Base-by-base conservation (phyloP, 2,797 vertebrate genomes). In the Trichosurus vulpecula region DNA sequence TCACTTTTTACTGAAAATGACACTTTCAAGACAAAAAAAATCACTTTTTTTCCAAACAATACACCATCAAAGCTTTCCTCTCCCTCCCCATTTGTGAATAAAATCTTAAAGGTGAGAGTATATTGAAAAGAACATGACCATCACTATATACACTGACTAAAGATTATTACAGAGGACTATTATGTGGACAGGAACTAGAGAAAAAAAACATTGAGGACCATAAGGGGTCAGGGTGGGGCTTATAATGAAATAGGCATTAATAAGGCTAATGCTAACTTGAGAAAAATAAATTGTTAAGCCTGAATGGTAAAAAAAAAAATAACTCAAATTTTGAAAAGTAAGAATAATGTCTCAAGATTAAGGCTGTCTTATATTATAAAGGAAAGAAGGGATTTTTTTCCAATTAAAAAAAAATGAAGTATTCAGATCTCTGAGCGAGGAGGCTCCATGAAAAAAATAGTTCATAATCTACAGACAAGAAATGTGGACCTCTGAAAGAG, bases 21-120 rank as follows among this genome's bases (percentile, higher is more conserved):
- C 6, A 2, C 8, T 74, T 93, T 95, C 47, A 11, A 90, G 25
- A 93, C 93, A 74, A 74, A 74, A 35, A 92, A 92, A 81, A 47
- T 51, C 54, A 2, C 54, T 51, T 56, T 11, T 54, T 93, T 94
- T 41, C 52, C 93, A 90, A 96, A 30, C 1, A 81, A 92, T 90
- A 31, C 25, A 92, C 90, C 51, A 94, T n/a, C 89, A 35, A 94
- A 95, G 95, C n/a, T n/a, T 91, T 90, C 54, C 41, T 74, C 54
- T 92, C 6, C 52, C 3, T 41, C 14, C 93, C 96, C 0, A 90
- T 2, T 91, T 93, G 55, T 29, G 41, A 11, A 92, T 96, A 93
- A 53, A 91, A 81, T 90, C 0, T 56, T 94, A 89, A 81, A 91
- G 12, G 61, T 61, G 89, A 90, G 19, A 95, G 94, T 93, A 4